Evolutionary conservation across 2,113 vertebrate species (phyloP).

Genomic region (Notarius quadriscutis): DNA sequence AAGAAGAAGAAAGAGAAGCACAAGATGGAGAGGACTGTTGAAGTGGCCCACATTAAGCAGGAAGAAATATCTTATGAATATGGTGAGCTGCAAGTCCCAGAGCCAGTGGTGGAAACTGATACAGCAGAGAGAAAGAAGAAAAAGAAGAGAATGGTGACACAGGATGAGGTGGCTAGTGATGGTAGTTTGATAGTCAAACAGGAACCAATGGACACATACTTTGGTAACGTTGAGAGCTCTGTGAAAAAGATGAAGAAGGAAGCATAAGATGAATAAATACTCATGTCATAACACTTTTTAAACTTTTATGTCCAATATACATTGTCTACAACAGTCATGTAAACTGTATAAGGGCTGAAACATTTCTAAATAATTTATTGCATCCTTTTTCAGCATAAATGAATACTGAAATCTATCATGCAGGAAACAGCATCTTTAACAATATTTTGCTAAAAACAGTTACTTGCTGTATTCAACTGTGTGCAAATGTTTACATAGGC

Average conservation of each 20-base stretch:
- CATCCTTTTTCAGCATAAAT: not conserved
- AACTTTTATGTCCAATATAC: not conserved
- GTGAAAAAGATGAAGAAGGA: slow-evolving; percentile 66
- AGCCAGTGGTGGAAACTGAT: slow-evolving; percentile 5
- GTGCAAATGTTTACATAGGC: not conserved
- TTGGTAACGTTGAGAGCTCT: slow-evolving; percentile 31
- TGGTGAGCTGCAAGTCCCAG: not conserved
- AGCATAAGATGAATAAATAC: slow-evolving; percentile 57
- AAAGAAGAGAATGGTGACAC: slow-evolving; percentile 54
- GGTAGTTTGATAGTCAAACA: slow-evolving; percentile 58
- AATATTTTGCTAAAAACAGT: not conserved
- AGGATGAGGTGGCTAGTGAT: slow-evolving; percentile 40
- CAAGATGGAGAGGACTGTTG: not conserved
- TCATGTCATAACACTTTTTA: not conserved
- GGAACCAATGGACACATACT: slow-evolving; percentile 57
- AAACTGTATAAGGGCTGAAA: not conserved
- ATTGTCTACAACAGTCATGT: not conserved
- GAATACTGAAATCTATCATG: not conserved
- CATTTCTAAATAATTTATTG: not conserved
- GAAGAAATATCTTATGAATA: slow-evolving; percentile 43
- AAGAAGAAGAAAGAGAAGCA: slow-evolving; percentile 59
- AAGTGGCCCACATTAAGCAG: slow-evolving; percentile 48
- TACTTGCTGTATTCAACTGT: not conserved
- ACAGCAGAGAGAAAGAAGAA: slow-evolving; percentile 60
- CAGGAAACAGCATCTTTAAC: not conserved